Conservation (phyloP, 2,113 vertebrate species). For the Copsychus sechellarum region DNA sequence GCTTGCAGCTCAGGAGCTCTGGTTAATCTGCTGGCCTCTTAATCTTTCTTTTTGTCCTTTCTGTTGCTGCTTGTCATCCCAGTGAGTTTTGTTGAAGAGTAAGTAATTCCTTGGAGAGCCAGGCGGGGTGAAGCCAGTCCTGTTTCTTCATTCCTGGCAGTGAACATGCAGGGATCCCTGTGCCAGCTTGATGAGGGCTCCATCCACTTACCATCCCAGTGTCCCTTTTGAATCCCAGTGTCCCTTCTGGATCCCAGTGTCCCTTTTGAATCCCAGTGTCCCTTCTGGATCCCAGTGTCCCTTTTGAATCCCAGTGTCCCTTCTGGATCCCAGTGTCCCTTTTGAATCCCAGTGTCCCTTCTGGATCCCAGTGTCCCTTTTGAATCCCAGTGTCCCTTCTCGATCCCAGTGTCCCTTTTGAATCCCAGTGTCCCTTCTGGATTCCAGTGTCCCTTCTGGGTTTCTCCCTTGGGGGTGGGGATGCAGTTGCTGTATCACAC, state of each 20-base stretch:
- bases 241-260: background rate
- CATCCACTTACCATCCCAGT: rapidly evolving
- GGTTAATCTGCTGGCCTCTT: slow-evolving; percentile 45
- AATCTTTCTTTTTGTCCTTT: slow-evolving; percentile 47
- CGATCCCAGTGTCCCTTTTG: background rate
- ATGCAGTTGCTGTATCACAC: background rate
- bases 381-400: background rate
- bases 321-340: background rate
- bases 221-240: background rate
- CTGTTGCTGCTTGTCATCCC: slow-evolving; percentile 2
- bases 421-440: background rate
- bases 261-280: too few species aligned
- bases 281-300: too few species aligned
- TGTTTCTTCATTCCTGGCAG: background rate
- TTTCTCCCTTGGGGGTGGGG: background rate
- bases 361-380: background rate
- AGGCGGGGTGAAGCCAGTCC: background rate
- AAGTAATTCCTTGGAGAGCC: background rate
- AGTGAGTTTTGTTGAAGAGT: background rate
- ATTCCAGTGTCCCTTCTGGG: background rate
- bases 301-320: background rate
- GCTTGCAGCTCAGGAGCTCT: slow-evolving; percentile 3
- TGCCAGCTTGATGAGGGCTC: background rate
- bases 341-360: background rate
- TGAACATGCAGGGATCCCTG: rapidly evolving